phyloP scores from a whole-genome alignment of 1,140 invertebrate species.

The Agrypnia vestita region DNA sequence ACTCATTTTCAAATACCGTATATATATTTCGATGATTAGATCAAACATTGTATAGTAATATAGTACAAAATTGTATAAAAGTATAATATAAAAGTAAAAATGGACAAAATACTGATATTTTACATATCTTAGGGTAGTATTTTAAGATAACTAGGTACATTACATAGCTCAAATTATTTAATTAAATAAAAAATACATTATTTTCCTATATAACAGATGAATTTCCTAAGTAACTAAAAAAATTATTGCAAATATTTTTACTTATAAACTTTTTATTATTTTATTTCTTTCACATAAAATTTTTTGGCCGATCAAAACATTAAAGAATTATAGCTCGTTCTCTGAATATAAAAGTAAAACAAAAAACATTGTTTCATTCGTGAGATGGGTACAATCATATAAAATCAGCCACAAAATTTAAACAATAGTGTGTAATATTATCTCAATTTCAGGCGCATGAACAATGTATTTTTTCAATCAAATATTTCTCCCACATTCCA shows the following conservation, averaged over 20 bases:
- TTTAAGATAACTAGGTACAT: constrained; percentile 8
- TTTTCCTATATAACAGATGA: not conserved
- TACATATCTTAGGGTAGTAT: not conserved
- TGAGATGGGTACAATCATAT: too few species aligned
- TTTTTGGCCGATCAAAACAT: too few species aligned
- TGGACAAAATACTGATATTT: constrained; percentile 27
- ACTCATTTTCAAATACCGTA: constrained; percentile 12
- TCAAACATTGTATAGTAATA: constrained; percentile 24
- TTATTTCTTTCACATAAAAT: not conserved
- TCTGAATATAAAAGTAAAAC: too few species aligned
- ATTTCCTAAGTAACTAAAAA: not conserved
- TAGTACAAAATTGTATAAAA: constrained; percentile 21
- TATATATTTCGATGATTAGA: constrained; percentile 33
- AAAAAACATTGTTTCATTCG: too few species aligned
- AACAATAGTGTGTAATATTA: too few species aligned
- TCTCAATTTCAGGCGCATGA: too few species aligned
- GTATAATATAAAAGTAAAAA: constrained; percentile 29
- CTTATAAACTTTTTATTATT: not conserved
- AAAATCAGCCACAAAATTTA: too few species aligned
- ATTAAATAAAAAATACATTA: not conserved
- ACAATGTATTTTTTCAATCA: not conserved
- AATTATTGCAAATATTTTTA: not conserved
- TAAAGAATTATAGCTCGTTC: too few species aligned
- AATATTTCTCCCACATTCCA: not conserved
- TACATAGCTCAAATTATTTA: constrained; percentile 8